Evolutionary conservation across 1,140 invertebrate genomes (phyloP).

Genomic region (Drosophila melanica): DNA sequence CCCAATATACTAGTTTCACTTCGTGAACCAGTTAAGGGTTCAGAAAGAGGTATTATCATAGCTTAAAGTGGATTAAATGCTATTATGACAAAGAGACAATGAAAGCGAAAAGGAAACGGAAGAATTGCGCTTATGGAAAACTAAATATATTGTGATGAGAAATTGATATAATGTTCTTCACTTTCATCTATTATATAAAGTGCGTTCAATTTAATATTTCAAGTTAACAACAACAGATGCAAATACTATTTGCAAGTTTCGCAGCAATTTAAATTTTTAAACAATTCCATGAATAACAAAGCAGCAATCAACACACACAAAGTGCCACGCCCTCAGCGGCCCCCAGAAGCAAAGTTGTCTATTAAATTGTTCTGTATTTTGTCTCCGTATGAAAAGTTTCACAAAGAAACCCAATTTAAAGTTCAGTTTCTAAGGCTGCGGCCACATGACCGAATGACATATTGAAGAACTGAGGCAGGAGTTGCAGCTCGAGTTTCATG

Average conservation of each 20-base stretch:
- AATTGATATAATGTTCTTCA: not conserved
- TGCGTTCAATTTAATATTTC: constrained; percentile 11
- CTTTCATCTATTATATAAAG: not conserved
- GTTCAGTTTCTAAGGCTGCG: constrained; percentile 43
- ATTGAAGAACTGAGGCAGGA: constrained; percentile 51
- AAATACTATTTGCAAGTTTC: constrained; percentile 52
- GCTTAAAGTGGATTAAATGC: not conserved
- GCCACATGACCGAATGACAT: constrained; percentile 55
- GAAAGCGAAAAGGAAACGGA: not conserved
- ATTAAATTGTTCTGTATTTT: constrained; percentile 47
- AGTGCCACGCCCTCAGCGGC: constrained; percentile 21
- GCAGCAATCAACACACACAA: constrained; percentile 61
- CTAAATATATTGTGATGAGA: not conserved
- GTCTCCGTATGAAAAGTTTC: constrained; percentile 27
- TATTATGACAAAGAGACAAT: not conserved
- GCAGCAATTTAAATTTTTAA: constrained; percentile 72
- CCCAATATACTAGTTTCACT: no score
- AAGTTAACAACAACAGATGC: constrained; percentile 1
- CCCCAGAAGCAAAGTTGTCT: constrained; percentile 51
- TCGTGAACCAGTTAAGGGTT: no score
- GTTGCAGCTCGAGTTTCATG: constrained; percentile 4
- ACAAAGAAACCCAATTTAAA: constrained; percentile 67
- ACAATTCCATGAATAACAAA: constrained; percentile 77
- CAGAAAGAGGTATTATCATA: not conserved
- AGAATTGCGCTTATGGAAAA: not conserved